Evolutionary conservation across 35 echinoderm and acorn worm species (phyloP).

Genomic region (Acanthaster planci): DNA sequence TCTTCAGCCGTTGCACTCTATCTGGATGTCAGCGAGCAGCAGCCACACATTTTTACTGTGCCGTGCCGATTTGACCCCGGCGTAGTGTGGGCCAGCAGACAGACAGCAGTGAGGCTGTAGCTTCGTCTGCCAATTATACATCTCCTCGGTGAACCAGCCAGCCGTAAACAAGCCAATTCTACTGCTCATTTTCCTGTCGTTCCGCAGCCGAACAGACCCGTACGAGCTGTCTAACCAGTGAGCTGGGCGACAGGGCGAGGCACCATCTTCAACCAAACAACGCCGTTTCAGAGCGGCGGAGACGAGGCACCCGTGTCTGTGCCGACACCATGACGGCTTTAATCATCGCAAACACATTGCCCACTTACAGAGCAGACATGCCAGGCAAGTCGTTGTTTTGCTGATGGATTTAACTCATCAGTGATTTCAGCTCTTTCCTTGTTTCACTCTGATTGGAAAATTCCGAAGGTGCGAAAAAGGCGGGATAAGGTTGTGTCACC

Average conservation of each 20-base stretch:
- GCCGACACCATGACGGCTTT: neutral
- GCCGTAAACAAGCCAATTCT: slow-evolving; percentile 28
- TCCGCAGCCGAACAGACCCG: neutral
- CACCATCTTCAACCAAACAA: neutral
- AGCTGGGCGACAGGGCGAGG: neutral
- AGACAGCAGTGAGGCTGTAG: neutral
- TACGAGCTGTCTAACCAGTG: neutral
- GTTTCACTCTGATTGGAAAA: neutral
- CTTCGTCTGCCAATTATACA: slow-evolving; percentile 4
- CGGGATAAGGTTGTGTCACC: too few species aligned
- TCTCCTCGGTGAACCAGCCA: neutral
- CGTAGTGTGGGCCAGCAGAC: neutral
- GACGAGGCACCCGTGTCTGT: neutral
- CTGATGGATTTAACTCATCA: slow-evolving; percentile 23
- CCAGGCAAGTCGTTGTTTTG: neutral
- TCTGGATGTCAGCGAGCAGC: too few species aligned
- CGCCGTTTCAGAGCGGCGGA: neutral
- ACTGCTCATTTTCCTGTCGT: neutral
- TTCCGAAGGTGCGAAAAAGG: neutral
- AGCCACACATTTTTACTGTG: too few species aligned
- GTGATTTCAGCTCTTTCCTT: neutral
- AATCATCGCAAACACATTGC: neutral
- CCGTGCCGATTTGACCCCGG: too few species aligned
- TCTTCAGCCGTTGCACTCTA: too few species aligned
- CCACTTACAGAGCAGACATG: neutral